Conservation (phyloP, 2,113 vertebrate species). For the Lipophrys pholis region DNA sequence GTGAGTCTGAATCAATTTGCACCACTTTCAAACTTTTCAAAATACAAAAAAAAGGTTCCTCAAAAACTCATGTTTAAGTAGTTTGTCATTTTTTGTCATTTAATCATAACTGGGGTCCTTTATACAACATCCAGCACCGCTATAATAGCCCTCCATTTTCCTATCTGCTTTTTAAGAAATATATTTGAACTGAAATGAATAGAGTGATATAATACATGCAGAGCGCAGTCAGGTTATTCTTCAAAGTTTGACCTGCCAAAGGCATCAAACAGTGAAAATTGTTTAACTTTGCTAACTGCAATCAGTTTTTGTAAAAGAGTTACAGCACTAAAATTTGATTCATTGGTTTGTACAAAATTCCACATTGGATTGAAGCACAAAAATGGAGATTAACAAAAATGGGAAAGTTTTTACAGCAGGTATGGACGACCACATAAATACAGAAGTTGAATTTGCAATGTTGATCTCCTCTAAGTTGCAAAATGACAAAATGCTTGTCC, state of each 20-base stretch:
- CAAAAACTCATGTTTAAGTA: constrained; percentile 4
- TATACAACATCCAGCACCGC: neutral
- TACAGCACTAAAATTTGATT: constrained; percentile 20
- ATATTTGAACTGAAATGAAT: constrained; percentile 47
- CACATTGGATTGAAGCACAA: constrained; percentile 21
- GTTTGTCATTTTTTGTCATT: constrained; percentile 24
- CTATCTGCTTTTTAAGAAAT: constrained; percentile 58
- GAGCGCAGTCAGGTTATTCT: constrained; percentile 37
- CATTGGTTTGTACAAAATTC: constrained; percentile 33
- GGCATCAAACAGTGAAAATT: constrained; percentile 39
- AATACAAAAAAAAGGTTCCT: constrained; percentile 5
- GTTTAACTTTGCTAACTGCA: constrained; percentile 54
- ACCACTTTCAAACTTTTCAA: constrained; percentile 13
- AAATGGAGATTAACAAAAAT: constrained; percentile 37
- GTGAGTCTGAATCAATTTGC: neutral
- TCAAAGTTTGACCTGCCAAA: constrained; percentile 54
- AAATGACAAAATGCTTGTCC: constrained; percentile 66
- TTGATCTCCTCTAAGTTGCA: constrained; percentile 66
- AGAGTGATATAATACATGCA: constrained; percentile 24
- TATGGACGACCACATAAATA: constrained; percentile 37
- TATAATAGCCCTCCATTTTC: constrained; percentile 26
- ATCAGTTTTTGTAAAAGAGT: constrained; percentile 45
- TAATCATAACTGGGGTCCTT: constrained; percentile 1
- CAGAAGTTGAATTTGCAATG: constrained; percentile 54
- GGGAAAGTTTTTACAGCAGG: constrained; percentile 32